These are phyloP conservation scores for Drosophila mayri DNA, from an alignment of 1,140 invertebrate genomes.

Conservation along the genomic window DNA sequence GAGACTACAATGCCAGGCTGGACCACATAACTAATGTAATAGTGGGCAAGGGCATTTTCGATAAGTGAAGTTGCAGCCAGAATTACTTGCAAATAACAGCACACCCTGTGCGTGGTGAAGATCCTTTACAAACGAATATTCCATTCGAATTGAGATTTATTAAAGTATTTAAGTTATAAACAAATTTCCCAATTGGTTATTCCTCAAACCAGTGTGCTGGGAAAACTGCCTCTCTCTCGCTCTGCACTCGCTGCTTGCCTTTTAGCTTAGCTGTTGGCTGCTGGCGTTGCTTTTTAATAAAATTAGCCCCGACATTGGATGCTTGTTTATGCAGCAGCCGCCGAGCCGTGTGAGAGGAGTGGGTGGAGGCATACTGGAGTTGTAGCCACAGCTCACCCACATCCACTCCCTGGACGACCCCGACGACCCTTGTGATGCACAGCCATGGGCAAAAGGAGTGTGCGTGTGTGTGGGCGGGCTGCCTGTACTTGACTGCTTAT, in stretches of 20 bases:
- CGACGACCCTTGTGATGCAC: slow-evolving; percentile 65
- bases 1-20: too few species aligned
- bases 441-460: slow-evolving; percentile 26
- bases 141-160: background rate
- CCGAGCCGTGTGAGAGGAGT: slow-evolving; percentile 16
- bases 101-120: background rate
- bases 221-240: background rate
- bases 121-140: background rate
- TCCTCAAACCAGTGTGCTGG: slow-evolving; percentile 29
- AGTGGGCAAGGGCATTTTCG: background rate
- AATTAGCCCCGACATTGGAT: slow-evolving; percentile 78
- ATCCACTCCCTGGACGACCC: slow-evolving; percentile 28
- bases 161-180: background rate
- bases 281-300: slow-evolving; percentile 77
- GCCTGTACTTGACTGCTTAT: slow-evolving; percentile 78
- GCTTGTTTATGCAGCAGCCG: slow-evolving; percentile 80
- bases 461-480: slow-evolving; percentile 8
- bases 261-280: slow-evolving; percentile 54
- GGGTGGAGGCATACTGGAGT: slow-evolving; percentile 13
- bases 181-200: background rate
- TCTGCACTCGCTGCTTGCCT: slow-evolving; percentile 34
- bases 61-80: background rate
- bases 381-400: background rate
- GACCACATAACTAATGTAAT: too few species aligned
- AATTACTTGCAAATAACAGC: background rate